Percentiles rank a stretch among this genome's conserved stretches.
Evolutionary conservation across 2,113 vertebrate species (phyloP).

Genomic region (Dasypus novemcinctus): DNA sequence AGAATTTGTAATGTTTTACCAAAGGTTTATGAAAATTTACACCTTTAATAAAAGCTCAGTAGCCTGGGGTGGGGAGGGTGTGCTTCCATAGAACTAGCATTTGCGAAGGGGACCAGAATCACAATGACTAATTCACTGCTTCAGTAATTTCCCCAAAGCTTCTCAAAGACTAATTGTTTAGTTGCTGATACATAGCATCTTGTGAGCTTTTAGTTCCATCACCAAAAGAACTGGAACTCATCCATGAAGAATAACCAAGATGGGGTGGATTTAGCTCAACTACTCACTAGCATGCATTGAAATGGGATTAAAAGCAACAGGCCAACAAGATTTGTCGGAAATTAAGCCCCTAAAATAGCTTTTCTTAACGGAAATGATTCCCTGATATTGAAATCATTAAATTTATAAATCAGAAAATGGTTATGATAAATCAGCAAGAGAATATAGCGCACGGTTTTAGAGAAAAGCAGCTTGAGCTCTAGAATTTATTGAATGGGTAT

Average conservation of each 20-base stretch:
- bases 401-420: conserved; percentile 42
- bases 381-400: not conserved
- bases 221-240: conserved; percentile 69
- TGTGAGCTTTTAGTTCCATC: conserved; percentile 72
- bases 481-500: not conserved
- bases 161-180: conserved; percentile 75
- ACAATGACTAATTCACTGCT: conserved; percentile 63
- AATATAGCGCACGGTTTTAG: not conserved
- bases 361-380: not conserved
- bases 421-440: not conserved
- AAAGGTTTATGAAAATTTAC: conserved; percentile 71
- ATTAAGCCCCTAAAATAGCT: not conserved
- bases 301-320: conserved; percentile 50
- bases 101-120: conserved; percentile 40
- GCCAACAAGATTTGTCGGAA: conserved; percentile 6
- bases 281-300: not conserved
- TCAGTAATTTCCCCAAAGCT: conserved; percentile 68
- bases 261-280: conserved; percentile 9
- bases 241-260: conserved; percentile 66
- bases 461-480: not conserved
- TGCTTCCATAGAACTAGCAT: conserved; percentile 41
- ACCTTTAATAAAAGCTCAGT: conserved; percentile 67
- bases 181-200: conserved; percentile 69
- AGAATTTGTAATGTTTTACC: conserved; percentile 67
- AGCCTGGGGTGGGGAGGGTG: not conserved